phyloP scores from a whole-genome alignment of 1,140 invertebrate genomes.

The Drosophila paulistorum region DNA sequence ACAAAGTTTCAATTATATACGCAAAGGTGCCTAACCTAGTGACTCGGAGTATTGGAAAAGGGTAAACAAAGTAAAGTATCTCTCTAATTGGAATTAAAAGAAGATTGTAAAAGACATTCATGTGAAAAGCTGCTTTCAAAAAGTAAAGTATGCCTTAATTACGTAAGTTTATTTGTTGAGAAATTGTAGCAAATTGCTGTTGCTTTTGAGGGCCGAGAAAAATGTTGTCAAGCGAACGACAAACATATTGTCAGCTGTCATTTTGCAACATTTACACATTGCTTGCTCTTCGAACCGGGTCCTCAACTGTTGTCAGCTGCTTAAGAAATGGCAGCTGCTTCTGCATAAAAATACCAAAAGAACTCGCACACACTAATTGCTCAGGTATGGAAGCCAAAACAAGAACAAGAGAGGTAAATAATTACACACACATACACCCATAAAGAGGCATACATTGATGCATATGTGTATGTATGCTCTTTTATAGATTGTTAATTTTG shows the following conservation, averaged over 20 bases:
- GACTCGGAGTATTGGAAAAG: no score
- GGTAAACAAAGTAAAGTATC: no score
- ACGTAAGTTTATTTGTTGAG: neutral
- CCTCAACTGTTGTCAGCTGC: constrained; percentile 41
- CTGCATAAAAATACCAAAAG: constrained; percentile 36
- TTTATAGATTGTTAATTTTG: constrained; percentile 64
- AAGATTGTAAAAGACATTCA: no score
- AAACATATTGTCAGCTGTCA: constrained; percentile 58
- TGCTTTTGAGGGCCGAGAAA: neutral
- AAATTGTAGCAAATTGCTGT: neutral
- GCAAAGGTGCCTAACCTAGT: no score
- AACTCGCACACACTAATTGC: constrained; percentile 64
- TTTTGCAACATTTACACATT: constrained; percentile 42
- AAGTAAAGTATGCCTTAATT: neutral
- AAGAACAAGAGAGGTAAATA: constrained; percentile 59
- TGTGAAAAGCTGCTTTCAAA: no score
- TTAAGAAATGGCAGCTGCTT: constrained; percentile 58
- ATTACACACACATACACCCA: constrained; percentile 33
- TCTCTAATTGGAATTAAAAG: no score
- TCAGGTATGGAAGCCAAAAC: constrained; percentile 64
- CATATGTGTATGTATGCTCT: constrained; percentile 7
- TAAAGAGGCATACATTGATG: neutral
- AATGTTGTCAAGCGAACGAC: constrained; percentile 8
- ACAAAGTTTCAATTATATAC: no score
- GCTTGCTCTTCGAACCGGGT: neutral